phyloP scores from a whole-genome alignment of 92 coral and sea anemone species.

The Blastomussa wellsi region DNA sequence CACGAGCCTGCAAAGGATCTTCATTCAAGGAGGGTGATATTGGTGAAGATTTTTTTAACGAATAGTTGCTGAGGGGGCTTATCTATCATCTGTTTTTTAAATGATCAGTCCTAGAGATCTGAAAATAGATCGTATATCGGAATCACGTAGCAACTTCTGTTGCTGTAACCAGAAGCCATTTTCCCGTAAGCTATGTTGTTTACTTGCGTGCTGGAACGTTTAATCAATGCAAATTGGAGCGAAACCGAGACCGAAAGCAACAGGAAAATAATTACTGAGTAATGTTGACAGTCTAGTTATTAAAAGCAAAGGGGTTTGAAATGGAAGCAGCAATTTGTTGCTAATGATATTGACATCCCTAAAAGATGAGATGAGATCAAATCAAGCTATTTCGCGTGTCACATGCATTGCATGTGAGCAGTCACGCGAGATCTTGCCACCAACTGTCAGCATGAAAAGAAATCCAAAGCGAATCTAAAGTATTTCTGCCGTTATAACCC shows the following conservation, averaged over 20 bases:
- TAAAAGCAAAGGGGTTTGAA: neutral
- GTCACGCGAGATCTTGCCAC: neutral
- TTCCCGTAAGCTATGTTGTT: conserved; percentile 8
- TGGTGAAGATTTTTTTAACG: neutral
- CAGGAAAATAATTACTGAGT: neutral
- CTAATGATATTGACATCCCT: neutral
- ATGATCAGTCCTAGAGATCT: neutral
- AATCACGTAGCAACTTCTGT: conserved; percentile 14
- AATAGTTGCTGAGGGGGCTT: conserved; percentile 15
- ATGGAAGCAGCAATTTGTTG: conserved; percentile 3
- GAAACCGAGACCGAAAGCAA: neutral
- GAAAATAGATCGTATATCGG: conserved; percentile 13
- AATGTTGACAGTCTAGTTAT: neutral
- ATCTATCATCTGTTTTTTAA: conserved; percentile 24
- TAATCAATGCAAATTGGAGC: neutral
- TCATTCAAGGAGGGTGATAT: neutral
- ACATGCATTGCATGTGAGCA: neutral
- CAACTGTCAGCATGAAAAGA: neutral
- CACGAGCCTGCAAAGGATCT: neutral
- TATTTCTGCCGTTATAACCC: neutral
- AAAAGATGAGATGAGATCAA: neutral
- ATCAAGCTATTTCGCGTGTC: neutral
- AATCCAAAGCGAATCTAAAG: neutral
- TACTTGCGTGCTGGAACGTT: neutral
- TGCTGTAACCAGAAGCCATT: neutral